These are phyloP conservation scores for Amphiduros pacificus DNA, from an alignment of 2,888 invertebrate genomes.

Conservation along the genomic window DNA sequence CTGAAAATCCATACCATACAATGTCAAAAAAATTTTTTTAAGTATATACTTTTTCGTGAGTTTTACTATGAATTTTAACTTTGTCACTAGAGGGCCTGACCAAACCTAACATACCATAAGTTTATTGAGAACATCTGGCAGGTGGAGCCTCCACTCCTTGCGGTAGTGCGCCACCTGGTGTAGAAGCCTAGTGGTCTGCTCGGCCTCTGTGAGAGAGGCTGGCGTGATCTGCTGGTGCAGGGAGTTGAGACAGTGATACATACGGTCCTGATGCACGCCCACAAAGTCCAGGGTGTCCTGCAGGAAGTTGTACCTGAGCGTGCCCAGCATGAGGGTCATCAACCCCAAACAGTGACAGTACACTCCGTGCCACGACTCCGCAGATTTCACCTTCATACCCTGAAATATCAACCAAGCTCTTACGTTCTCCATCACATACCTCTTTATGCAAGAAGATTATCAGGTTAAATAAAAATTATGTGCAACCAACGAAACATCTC, in stretches of 20 bases:
- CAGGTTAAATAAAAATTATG: no score
- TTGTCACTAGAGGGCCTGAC: no score
- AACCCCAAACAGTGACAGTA: conserved; percentile 52
- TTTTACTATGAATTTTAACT: no score
- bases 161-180: conserved; percentile 23
- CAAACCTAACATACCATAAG: conserved; percentile 45
- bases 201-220: conserved; percentile 20
- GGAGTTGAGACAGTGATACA: conserved; percentile 33
- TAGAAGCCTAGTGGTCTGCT: conserved; percentile 22
- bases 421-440: no score
- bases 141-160: conserved; percentile 52
- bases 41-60: no score
- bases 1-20: no score
- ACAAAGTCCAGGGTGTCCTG: conserved; percentile 58
- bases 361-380: conserved; percentile 48
- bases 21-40: no score
- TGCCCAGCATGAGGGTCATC: conserved; percentile 46
- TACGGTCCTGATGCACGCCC: conserved; percentile 60
- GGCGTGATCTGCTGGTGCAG: conserved; percentile 8
- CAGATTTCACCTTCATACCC: no score
- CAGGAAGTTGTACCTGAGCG: conserved; percentile 55
- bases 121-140: conserved; percentile 47
- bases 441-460: no score
- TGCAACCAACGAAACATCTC: no score
- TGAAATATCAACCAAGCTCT: no score